Evolutionary conservation across 2,113 vertebrate species (phyloP), one percentile per base, ranked within the genome.

Genomic region (Dicrurus megarhynchus): DNA sequence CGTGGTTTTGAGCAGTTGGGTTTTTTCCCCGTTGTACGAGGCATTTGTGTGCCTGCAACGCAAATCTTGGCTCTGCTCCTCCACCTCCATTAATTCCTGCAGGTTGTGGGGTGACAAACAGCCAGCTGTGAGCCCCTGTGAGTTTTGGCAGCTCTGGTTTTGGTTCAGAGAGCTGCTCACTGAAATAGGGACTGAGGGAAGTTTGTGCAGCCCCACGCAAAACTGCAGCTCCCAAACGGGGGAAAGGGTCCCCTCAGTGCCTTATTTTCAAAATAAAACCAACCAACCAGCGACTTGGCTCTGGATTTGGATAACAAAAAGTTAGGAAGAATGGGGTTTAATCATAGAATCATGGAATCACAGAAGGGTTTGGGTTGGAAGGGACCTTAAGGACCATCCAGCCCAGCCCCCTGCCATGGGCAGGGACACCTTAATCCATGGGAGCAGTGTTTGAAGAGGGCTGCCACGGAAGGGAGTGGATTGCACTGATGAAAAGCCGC

Each of bases 121-220:
- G 42, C 74, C 73, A 81, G 12, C 50, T 44, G 15, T 0, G 30
- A 77, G 42, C 57, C 75, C 71, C 63, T 30, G 79, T n/a, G n/a
- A 1, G 10, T 56, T 81, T 28, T 21, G 64, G 65, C 74, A 70
- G 78, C 50, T 67, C 39, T 63, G 50, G 3, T 33, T 70, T 69
- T 4, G 11, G 9, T 37, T 17, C 44, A 35, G 55, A 13, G 71
- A 16, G 30, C 81, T 30, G 65, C 37, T 80, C 5, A 0, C 42
- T 12, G 3, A 27, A 41, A n/a, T 0, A 18, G 63, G 32, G 52
- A 6, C 18, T 3, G 3, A 42, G 57, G 42, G 64, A 33, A 39
- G 11, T 65, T 28, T 2, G 0, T 3, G 28, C 44, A 37, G 23
- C n/a, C 11, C 19, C 46, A 8, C 6, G 30, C 53, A 44, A 37